These are phyloP conservation scores for Tinamus guttatus DNA, from an alignment of 2,113 vertebrate species.

Conservation along the genomic window DNA sequence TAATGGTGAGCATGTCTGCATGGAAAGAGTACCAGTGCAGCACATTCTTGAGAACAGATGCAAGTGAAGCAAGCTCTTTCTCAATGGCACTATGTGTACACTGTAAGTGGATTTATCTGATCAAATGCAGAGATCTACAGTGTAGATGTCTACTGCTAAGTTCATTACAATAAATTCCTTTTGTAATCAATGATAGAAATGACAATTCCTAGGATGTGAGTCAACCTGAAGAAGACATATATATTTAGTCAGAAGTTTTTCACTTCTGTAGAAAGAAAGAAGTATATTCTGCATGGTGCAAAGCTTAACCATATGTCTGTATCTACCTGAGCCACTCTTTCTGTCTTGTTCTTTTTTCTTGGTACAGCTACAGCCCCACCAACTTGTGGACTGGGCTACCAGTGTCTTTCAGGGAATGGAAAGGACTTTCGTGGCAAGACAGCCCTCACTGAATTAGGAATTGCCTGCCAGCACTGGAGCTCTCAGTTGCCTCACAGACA, in stretches of 20 bases:
- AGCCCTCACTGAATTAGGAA: conserved; percentile 80
- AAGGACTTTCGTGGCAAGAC: conserved; percentile 80
- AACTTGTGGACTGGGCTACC: conserved; percentile 72
- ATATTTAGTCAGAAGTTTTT: neutral
- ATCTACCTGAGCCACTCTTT: neutral
- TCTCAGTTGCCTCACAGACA: conserved; percentile 85
- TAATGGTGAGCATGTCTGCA: neutral
- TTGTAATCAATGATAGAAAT: neutral
- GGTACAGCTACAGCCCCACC: conserved; percentile 80
- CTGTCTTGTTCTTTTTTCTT: neutral
- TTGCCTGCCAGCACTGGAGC: conserved; percentile 85
- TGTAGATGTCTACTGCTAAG: conserved; percentile 44
- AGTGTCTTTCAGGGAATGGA: conserved; percentile 83
- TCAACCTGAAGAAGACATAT: neutral
- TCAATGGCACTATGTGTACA: neutral
- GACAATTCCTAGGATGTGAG: conserved; percentile 15
- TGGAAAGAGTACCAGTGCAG: neutral
- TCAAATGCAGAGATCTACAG: conserved; percentile 29
- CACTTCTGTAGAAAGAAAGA: neutral
- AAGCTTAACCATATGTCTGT: neutral
- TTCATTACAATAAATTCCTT: neutral
- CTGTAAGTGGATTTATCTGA: conserved; percentile 59
- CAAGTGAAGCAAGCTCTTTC: conserved; percentile 24
- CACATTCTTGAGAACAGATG: conserved; percentile 9
- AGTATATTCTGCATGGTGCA: neutral